Base-by-base conservation (phyloP, 2,888 invertebrate genomes). In the Acrocera orbiculus region DNA sequence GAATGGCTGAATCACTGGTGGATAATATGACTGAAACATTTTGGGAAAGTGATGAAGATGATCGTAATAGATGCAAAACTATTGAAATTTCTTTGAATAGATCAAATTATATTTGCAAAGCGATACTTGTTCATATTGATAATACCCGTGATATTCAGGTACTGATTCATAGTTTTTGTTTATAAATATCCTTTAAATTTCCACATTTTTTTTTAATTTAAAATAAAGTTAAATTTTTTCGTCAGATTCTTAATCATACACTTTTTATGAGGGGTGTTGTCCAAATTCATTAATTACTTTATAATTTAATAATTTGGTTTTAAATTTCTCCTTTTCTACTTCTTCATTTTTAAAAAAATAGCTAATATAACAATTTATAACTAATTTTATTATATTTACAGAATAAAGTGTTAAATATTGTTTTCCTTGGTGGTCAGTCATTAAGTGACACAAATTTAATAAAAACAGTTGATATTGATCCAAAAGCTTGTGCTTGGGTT, bases 1-100 rank as follows among this genome's bases (percentile, higher is more conserved):
- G 89, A 6, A 90, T 96, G 87, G 76, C 87, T 4, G 82, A 79
- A 3, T 89, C 90, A 43, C 66, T 96, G 11, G 82, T 79, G 0
- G 96, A 96, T 54, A 82, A 81, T 48, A 89, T 89, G 5, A 92
- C 93, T 0, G 96, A 96, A 57, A 96, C 96, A 0, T 96, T 96
- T 62, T 96, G 96, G 96, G 96, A 96, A 62, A 92, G 92, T 23
- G 93, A 92, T 1, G 95, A 95, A 49, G 95, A 95, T 51, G 95
- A 96, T 61, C 68, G 83, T 36, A 90, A 89, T 56, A 87, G 89
- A 56, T 77, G 85, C 16, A 92, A 93, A 61, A 76, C 76, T 48
- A 70, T 90, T 17, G 82, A 79, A 34, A 63, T 82, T 14, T 65
- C 67, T 57, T 69, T 41, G 67, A 73, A 38, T 66, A 71, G 54